Conservation (phyloP, 1,140 invertebrate species). For the Philopotamus ludificatus region DNA sequence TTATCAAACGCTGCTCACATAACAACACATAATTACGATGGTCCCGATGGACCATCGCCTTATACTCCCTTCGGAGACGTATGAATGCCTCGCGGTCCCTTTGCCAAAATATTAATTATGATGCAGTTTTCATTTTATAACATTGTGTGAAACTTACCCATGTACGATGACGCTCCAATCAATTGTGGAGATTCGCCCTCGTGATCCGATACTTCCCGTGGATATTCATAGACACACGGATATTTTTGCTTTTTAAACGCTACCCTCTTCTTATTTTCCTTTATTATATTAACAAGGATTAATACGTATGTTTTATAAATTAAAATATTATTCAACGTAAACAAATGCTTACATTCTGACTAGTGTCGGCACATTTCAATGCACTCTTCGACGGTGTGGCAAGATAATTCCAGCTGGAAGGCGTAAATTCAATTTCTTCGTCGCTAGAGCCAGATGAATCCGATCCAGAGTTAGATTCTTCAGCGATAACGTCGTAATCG, state of each 20-base stretch:
- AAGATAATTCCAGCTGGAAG: conserved; percentile 61
- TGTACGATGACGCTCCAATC: conserved; percentile 52
- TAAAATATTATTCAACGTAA: neutral
- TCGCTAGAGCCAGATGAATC: conserved; percentile 46
- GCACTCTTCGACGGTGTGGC: conserved; percentile 59
- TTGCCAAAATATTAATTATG: too few relatives aligned
- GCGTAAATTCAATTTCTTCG: conserved; percentile 60
- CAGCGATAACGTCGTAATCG: conserved; percentile 31
- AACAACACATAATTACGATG: too few relatives aligned
- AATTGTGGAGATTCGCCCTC: conserved; percentile 48
- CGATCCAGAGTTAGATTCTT: conserved; percentile 44
- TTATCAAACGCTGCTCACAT: too few relatives aligned
- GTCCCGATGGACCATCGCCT: too few relatives aligned
- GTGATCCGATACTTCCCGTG: conserved; percentile 61
- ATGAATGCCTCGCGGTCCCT: too few relatives aligned
- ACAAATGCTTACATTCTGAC: conserved; percentile 33
- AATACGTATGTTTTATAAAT: neutral
- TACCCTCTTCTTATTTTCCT: conserved; percentile 60
- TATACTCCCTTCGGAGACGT: too few relatives aligned
- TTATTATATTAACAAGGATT: conserved; percentile 8
- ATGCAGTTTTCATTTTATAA: too few relatives aligned
- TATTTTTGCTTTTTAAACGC: conserved; percentile 81
- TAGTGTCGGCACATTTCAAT: conserved; percentile 56
- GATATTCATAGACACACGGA: conserved; percentile 80
- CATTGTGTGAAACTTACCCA: too few relatives aligned